Evolutionary conservation across 2,888 invertebrate species (phyloP).

Genomic region (Resseliella maxima): DNA sequence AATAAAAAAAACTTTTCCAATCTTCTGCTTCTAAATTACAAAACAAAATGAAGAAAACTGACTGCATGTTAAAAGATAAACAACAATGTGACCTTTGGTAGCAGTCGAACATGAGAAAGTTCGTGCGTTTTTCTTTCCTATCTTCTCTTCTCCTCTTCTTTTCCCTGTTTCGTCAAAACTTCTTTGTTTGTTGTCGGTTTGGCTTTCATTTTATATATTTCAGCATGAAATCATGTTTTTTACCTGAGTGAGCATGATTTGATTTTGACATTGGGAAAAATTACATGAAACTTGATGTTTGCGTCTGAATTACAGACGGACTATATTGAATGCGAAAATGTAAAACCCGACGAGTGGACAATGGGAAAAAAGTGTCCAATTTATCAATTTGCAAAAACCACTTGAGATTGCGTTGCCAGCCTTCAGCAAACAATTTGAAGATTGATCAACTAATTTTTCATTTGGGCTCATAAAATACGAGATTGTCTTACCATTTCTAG

Average conservation of each 20-base stretch:
- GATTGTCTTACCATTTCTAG: no score
- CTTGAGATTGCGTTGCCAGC: background rate
- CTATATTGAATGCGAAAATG: background rate
- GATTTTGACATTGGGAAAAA: background rate
- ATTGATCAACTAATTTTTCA: constrained; percentile 36
- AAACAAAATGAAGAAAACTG: background rate
- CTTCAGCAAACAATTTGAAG: background rate
- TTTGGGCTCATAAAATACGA: background rate
- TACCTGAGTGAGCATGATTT: background rate
- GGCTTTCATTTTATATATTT: background rate
- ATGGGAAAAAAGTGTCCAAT: constrained; percentile 13
- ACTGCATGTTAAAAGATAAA: constrained; percentile 21
- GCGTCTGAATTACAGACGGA: background rate
- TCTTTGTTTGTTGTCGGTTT: background rate
- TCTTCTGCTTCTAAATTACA: background rate
- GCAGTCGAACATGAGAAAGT: background rate
- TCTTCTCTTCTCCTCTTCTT: background rate
- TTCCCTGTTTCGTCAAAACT: background rate
- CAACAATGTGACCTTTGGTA: constrained; percentile 32
- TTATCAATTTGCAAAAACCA: constrained; percentile 8
- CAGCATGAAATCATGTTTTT: background rate
- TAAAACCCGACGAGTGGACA: background rate
- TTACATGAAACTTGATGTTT: background rate
- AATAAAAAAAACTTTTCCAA: constrained; percentile 31
- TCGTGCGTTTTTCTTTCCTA: background rate